Evolutionary conservation across 2,888 invertebrate species (phyloP).

Genomic region (Junonia oenone): DNA sequence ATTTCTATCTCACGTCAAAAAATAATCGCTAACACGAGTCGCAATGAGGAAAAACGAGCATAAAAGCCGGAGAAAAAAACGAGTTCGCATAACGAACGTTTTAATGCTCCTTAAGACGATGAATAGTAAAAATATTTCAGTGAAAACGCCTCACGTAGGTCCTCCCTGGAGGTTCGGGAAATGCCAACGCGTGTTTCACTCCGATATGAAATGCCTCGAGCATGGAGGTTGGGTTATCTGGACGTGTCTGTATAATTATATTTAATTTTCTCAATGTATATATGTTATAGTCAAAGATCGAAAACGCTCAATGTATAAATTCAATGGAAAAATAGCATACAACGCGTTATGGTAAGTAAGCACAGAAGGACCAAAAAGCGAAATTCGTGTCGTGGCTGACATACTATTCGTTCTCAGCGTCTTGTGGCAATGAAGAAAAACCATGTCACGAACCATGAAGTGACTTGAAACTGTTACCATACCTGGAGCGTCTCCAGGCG

Average conservation of each 20-base stretch:
- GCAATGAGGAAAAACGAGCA: slow-evolving; percentile 18
- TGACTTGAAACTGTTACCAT: no score
- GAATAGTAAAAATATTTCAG: slow-evolving; percentile 73
- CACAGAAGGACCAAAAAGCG: no score
- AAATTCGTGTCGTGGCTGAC: no score
- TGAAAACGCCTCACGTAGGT: slow-evolving; percentile 63
- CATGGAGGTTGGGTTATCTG: slow-evolving; percentile 29
- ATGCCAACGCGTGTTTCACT: slow-evolving; percentile 62
- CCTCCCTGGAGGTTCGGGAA: slow-evolving; percentile 54
- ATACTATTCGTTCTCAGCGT: no score
- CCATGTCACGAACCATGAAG: no score
- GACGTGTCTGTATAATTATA: slow-evolving; percentile 11
- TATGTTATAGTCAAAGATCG: no score
- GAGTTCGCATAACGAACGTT: slow-evolving; percentile 52
- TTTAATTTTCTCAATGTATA: neutral
- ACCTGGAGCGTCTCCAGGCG: no score
- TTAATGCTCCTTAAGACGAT: slow-evolving; percentile 61
- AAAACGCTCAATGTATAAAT: no score
- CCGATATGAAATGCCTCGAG: slow-evolving; percentile 63
- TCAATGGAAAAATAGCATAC: no score
- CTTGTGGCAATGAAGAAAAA: no score
- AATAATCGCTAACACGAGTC: slow-evolving; percentile 15
- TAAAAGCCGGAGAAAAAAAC: slow-evolving; percentile 23
- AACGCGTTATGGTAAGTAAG: no score
- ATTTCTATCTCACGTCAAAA: neutral